A percentile compares a stretch with the other conserved stretches of the same genome.
Conservation (phyloP, 2,888 invertebrate genomes). For the Fragum whitleyi region DNA sequence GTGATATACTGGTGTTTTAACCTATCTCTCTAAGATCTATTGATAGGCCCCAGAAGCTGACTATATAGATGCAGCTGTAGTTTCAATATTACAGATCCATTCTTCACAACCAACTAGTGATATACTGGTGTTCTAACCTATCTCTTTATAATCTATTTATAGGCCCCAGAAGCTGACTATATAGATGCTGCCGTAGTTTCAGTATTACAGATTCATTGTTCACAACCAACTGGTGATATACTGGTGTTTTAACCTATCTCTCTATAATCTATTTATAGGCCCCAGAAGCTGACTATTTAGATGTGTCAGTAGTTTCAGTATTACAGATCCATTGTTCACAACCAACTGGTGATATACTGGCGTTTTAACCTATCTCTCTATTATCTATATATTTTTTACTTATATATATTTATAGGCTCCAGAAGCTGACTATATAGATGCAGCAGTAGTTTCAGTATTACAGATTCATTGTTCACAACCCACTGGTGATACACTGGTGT, state of each 20-base stretch:
- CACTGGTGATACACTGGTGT: constrained; percentile 97
- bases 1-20: constrained; percentile 98
- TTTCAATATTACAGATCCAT: constrained; percentile 98
- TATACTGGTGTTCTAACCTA: constrained; percentile 98
- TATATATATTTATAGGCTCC: constrained; percentile 89
- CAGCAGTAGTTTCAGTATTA: constrained; percentile 97
- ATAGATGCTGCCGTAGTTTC: constrained; percentile 99
- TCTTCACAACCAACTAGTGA: constrained; percentile 98
- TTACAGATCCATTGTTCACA: constrained; percentile 99
- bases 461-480: constrained; percentile 99
- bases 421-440: constrained; percentile 99
- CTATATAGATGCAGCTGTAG: constrained; percentile 98
- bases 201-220: constrained; percentile 98
- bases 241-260: no score
- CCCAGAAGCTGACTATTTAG: constrained; percentile 99
- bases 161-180: constrained; percentile 99
- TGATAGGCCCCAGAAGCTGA: constrained; percentile 96
- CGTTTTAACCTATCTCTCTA: no score
- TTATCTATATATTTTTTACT: no score
- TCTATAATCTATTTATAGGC: no score
- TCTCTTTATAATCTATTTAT: no score
- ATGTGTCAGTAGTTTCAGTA: constrained; percentile 98
- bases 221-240: constrained; percentile 97
- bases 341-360: constrained; percentile 97
- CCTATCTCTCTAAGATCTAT: no score